Conservation (phyloP, 2,888 invertebrate genomes). For the Apoda limacodes region DNA sequence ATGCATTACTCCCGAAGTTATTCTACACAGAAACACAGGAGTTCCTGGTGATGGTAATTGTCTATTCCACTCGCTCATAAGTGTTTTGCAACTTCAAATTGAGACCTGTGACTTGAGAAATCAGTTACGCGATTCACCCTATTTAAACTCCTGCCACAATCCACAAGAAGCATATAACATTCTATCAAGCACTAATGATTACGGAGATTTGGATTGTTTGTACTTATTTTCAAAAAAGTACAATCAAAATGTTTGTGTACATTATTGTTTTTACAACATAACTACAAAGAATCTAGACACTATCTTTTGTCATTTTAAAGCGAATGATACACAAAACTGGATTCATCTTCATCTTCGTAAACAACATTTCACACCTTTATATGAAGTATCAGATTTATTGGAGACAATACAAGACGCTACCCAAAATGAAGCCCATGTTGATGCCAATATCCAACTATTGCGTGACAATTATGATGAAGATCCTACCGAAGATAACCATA, state of each 20-base stretch:
- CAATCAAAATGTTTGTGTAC: neutral
- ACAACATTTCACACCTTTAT: neutral
- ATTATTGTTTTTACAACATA: neutral
- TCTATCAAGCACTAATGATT: conserved; percentile 3
- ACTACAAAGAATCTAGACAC: neutral
- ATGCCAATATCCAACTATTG: neutral
- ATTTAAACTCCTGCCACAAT: conserved; percentile 15
- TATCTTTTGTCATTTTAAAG: neutral
- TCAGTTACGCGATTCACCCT: conserved; percentile 14
- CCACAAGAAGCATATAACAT: conserved; percentile 9
- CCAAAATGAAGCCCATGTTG: too few relatives aligned
- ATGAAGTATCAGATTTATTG: neutral
- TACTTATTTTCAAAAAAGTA: neutral
- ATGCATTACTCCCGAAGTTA: conserved; percentile 12
- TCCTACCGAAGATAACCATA: neutral
- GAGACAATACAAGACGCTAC: too few relatives aligned
- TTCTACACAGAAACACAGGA: conserved; percentile 11
- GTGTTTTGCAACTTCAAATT: too few relatives aligned
- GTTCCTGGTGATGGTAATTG: conserved; percentile 15
- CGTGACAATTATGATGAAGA: neutral
- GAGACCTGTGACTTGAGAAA: conserved; percentile 8
- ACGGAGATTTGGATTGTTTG: conserved; percentile 1
- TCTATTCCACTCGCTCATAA: conserved; percentile 16
- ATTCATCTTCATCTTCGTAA: neutral
- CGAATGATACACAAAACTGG: neutral